phyloP scores from a whole-genome alignment of 2,888 invertebrate genomes.

The Aphidius colemani region DNA sequence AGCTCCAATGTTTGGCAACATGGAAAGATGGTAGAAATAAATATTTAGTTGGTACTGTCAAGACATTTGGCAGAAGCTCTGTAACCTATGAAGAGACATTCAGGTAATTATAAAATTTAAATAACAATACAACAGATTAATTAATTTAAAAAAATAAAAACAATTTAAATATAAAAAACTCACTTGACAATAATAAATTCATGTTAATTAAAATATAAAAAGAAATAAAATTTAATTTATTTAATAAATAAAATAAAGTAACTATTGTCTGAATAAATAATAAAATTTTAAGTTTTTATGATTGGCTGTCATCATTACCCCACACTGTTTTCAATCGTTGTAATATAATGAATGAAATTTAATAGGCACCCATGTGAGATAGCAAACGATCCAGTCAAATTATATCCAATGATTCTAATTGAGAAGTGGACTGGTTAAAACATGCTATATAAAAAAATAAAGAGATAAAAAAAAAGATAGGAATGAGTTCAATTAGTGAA shows the following conservation, averaged over 20 bases:
- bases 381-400: slow-evolving; percentile 36
- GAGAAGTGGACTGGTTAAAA: slow-evolving; percentile 39
- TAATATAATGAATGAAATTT: slow-evolving; percentile 15
- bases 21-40: slow-evolving; percentile 85
- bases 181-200: slow-evolving; percentile 8
- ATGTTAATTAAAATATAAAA: slow-evolving; percentile 5
- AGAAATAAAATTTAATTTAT: no score
- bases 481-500: slow-evolving; percentile 42
- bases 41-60: slow-evolving; percentile 77
- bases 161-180: no score
- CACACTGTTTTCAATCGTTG: slow-evolving; percentile 17
- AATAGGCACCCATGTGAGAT: slow-evolving; percentile 32
- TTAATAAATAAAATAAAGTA: no score
- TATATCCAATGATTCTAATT: slow-evolving; percentile 56
- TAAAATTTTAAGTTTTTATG: no score
- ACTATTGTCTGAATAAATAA: no score
- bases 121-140: slow-evolving; percentile 2
- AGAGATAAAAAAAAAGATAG: slow-evolving; percentile 34
- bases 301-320: slow-evolving; percentile 1
- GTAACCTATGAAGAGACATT: slow-evolving; percentile 76
- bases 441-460: no score
- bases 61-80: slow-evolving; percentile 65
- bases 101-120: slow-evolving; percentile 63
- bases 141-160: no score
- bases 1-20: slow-evolving; percentile 78